Evolutionary conservation across 1,140 invertebrate genomes (phyloP).

Genomic region (Uloborus diversus): DNA sequence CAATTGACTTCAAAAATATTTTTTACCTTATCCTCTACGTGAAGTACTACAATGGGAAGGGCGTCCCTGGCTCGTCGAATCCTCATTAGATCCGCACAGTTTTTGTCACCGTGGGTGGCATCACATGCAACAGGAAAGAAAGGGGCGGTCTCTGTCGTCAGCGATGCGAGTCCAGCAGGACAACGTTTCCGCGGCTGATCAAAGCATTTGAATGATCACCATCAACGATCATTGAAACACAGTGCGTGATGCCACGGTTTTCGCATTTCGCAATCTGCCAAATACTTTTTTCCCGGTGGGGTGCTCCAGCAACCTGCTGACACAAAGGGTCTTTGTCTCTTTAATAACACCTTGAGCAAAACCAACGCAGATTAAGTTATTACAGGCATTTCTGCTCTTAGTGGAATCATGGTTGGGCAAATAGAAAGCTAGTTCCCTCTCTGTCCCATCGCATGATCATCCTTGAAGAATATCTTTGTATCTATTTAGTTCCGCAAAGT

Average conservation of each 20-base stretch:
- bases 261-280: neutral
- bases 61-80: slow-evolving; percentile 15
- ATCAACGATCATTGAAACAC: neutral
- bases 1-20: too few species aligned
- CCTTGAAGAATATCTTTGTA: too few species aligned
- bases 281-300: neutral
- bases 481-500: too few species aligned
- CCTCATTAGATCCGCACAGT: slow-evolving; percentile 45
- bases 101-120: slow-evolving; percentile 48
- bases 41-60: slow-evolving; percentile 19
- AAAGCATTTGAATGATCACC: slow-evolving; percentile 24
- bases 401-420: neutral
- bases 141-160: slow-evolving; percentile 28
- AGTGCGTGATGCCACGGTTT: slow-evolving; percentile 17
- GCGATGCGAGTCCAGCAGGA: slow-evolving; percentile 12
- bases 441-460: neutral
- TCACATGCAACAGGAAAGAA: slow-evolving; percentile 50
- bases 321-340: neutral
- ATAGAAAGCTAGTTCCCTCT: neutral
- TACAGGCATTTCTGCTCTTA: neutral
- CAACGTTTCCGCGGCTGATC: slow-evolving; percentile 26
- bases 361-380: slow-evolving; percentile 2
- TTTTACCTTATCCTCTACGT: neutral
- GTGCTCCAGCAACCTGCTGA: neutral
- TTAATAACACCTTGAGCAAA: neutral